Evolutionary conservation across 1,140 invertebrate species (phyloP).

Genomic region (Amphibalanus amphitrite): DNA sequence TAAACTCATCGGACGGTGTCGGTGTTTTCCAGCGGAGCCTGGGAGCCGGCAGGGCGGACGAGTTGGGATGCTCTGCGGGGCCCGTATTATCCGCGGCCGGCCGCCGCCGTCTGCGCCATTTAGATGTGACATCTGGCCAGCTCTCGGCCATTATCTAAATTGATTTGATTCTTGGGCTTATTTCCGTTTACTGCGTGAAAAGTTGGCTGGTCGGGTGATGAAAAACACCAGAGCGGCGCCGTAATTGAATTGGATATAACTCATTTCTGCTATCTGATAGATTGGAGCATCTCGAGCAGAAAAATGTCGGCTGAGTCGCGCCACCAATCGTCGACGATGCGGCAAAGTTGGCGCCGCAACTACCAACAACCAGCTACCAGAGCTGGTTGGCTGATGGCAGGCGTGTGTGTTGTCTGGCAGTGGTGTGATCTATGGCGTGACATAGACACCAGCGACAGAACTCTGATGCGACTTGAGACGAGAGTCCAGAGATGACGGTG

Average conservation of each 20-base stretch:
- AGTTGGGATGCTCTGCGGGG: neutral
- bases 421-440: too few species aligned
- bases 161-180: constrained; percentile 1
- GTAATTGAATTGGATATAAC: constrained; percentile 2
- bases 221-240: neutral
- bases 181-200: constrained; percentile 1
- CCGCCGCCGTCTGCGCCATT: neutral
- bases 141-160: neutral
- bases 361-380: neutral
- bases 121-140: neutral
- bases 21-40: neutral
- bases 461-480: too few species aligned
- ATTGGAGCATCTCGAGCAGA: neutral
- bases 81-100: neutral
- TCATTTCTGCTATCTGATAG: neutral
- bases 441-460: too few species aligned
- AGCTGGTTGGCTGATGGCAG: too few species aligned
- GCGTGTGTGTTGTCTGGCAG: too few species aligned
- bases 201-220: neutral
- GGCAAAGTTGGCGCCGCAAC: neutral
- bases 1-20: neutral
- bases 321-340: neutral
- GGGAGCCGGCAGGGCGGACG: too few species aligned
- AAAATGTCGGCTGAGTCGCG: neutral
- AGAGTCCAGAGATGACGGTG: too few species aligned